phyloP scores from a whole-genome alignment of 2,888 invertebrate genomes.

The Orthonychiurus folsomi region DNA sequence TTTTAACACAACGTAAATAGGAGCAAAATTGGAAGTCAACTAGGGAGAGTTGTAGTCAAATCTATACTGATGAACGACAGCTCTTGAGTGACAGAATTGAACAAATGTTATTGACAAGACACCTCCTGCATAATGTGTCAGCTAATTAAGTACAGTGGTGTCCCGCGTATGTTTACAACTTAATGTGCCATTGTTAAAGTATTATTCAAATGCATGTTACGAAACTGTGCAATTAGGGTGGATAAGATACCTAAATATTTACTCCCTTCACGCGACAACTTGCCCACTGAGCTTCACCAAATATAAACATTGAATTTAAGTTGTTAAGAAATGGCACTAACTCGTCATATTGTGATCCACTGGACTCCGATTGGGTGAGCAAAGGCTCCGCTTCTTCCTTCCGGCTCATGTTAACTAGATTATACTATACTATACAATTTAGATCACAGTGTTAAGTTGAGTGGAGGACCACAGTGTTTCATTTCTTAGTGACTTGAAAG shows the following conservation, averaged over 20 bases:
- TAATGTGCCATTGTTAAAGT: neutral
- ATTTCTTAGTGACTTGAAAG: neutral
- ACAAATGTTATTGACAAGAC: neutral
- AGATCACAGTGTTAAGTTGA: neutral
- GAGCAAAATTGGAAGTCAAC: too few species aligned
- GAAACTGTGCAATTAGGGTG: neutral
- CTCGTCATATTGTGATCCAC: constrained; percentile 30
- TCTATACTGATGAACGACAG: neutral
- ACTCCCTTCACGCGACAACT: too few species aligned
- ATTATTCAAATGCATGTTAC: neutral
- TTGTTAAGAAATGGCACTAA: too few species aligned
- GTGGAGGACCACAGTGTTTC: neutral
- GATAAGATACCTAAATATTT: constrained; percentile 1
- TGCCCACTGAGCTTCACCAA: too few species aligned
- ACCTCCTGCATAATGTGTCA: neutral
- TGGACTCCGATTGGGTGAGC: constrained; percentile 31
- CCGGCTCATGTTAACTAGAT: constrained; percentile 25
- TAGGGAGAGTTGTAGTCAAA: neutral
- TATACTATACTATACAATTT: neutral
- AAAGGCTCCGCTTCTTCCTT: constrained; percentile 40
- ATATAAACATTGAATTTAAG: too few species aligned
- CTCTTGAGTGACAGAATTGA: neutral
- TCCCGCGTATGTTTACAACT: neutral
- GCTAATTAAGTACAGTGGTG: neutral
- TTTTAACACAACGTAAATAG: too few species aligned